These are phyloP conservation scores for Neocloeon triangulifer DNA, from an alignment of 1,140 invertebrate species.

Conservation along the genomic window DNA sequence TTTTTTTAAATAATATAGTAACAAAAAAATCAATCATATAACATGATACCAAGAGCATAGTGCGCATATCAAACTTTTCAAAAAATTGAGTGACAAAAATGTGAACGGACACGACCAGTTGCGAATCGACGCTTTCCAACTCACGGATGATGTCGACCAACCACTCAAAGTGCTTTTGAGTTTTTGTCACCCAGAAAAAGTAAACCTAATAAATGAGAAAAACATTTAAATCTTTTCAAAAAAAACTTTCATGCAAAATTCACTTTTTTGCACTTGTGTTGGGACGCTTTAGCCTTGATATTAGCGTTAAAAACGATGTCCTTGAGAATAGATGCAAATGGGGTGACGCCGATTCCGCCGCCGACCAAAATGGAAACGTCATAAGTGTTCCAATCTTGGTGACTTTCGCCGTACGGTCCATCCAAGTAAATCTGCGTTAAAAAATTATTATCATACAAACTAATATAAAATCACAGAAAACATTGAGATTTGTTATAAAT, in stretches of 20 bases:
- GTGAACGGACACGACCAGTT: conserved; percentile 21
- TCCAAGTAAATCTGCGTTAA: conserved; percentile 27
- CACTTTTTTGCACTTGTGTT: conserved; percentile 2
- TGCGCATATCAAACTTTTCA: conserved; percentile 31
- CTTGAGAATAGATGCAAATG: conserved; percentile 33
- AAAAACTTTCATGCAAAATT: neutral
- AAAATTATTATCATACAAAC: too few species aligned
- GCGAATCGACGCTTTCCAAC: conserved; percentile 17
- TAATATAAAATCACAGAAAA: too few species aligned
- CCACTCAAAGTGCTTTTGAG: conserved; percentile 36
- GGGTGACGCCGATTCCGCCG: conserved; percentile 32
- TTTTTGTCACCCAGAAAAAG: conserved; percentile 31
- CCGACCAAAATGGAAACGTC: conserved; percentile 29
- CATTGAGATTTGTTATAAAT: too few species aligned
- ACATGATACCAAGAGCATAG: conserved; percentile 25
- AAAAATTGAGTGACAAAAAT: conserved; percentile 35
- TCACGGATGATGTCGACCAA: conserved; percentile 29
- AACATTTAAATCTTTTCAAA: neutral
- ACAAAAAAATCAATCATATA: neutral
- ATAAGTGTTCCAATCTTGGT: conserved; percentile 31
- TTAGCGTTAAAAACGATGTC: conserved; percentile 16
- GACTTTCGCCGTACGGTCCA: conserved; percentile 30
- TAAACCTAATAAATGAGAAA: conserved; percentile 19
- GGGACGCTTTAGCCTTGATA: neutral
- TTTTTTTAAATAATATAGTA: conserved; percentile 6